These are phyloP conservation scores for Nemotelus nigrinus DNA, from an alignment of 2,888 invertebrate genomes.

Conservation along the genomic window DNA sequence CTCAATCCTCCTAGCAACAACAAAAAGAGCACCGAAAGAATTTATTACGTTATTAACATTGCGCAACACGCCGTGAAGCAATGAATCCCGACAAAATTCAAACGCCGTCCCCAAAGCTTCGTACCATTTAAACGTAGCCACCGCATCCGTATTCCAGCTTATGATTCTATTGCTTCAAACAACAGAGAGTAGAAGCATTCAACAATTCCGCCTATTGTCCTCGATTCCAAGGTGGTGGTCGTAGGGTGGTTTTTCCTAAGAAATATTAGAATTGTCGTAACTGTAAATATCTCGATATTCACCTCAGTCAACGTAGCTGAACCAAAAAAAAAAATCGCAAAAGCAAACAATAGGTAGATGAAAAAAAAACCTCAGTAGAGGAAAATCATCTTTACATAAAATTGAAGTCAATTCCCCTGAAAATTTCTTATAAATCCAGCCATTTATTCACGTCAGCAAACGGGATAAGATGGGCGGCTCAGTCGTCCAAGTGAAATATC, in stretches of 20 bases:
- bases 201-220: conserved; percentile 2
- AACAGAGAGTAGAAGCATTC: background rate
- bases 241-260: too few species aligned
- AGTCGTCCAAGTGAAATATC: background rate
- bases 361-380: background rate
- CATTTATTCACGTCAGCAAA: conserved; percentile 19
- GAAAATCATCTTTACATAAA: conserved; percentile 14
- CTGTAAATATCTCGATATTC: background rate
- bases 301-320: background rate
- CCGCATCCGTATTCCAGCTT: background rate
- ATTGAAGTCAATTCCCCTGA: conserved; percentile 35
- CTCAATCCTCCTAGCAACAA: too few species aligned
- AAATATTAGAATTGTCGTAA: conserved; percentile 8
- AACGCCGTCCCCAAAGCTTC: background rate
- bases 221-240: too few species aligned
- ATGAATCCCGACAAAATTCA: conserved; percentile 21
- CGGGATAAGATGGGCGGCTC: background rate
- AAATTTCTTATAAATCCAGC: conserved; percentile 28
- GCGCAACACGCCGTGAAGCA: conserved; percentile 28
- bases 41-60: conserved; percentile 24
- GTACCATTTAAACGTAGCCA: background rate
- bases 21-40: background rate
- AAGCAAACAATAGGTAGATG: background rate
- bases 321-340: background rate
- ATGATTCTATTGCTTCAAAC: too few species aligned